phyloP scores from a whole-genome alignment of 1,140 invertebrate genomes.

The Aphelenchoides besseyi region DNA sequence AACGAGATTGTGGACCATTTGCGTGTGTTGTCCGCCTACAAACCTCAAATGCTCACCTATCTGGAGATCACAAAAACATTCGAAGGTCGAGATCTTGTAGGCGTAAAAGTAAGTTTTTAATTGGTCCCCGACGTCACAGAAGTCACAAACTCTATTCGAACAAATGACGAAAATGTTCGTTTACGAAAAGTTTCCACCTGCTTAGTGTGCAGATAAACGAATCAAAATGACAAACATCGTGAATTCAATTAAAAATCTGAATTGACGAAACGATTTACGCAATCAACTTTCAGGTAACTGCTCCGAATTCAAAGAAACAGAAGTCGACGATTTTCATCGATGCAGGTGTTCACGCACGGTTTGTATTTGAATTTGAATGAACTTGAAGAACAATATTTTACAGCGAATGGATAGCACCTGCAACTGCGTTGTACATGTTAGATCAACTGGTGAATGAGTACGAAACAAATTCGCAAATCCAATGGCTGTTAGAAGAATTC shows the following conservation, averaged over 20 bases:
- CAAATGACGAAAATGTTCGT: constrained; percentile 17
- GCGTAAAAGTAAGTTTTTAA: constrained; percentile 39
- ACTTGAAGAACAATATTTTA: neutral
- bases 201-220: neutral
- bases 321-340: constrained; percentile 63
- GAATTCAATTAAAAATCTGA: too few relatives aligned
- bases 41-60: constrained; percentile 40
- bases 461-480: constrained; percentile 36
- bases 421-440: constrained; percentile 62
- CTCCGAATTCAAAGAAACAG: neutral
- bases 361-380: constrained; percentile 50
- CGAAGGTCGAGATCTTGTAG: constrained; percentile 49
- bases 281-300: constrained; percentile 3
- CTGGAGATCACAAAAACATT: constrained; percentile 55
- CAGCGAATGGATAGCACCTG: constrained; percentile 63
- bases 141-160: neutral
- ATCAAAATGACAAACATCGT: neutral
- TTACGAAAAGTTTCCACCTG: neutral
- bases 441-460: constrained; percentile 48
- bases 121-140: too few relatives aligned
- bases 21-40: constrained; percentile 29
- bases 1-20: constrained; percentile 52
- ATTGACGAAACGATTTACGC: too few relatives aligned
- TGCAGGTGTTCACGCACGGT: constrained; percentile 63
- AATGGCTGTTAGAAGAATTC: constrained; percentile 71